These are phyloP conservation scores for Autographa gamma DNA, from an alignment of 2,888 invertebrate genomes.

Conservation along the genomic window DNA sequence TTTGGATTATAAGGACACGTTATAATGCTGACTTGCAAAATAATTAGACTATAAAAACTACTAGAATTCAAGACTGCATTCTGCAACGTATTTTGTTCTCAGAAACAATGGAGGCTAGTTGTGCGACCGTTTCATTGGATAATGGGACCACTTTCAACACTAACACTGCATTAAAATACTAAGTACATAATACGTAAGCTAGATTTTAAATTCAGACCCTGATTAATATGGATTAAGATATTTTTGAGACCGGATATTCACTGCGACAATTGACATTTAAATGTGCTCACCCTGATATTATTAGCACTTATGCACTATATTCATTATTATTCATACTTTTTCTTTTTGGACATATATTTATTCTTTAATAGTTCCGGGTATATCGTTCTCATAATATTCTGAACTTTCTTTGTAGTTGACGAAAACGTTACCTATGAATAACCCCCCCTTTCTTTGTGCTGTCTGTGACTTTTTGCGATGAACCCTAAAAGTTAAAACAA, in stretches of 20 bases:
- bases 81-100: slow-evolving; percentile 30
- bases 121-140: slow-evolving; percentile 27
- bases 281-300: slow-evolving; percentile 27
- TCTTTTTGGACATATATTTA: too few relatives aligned
- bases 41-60: slow-evolving; percentile 16
- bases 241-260: slow-evolving; percentile 11
- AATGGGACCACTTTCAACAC: slow-evolving; percentile 36
- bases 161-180: slow-evolving; percentile 35
- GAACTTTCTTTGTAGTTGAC: too few relatives aligned
- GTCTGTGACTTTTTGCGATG: too few relatives aligned
- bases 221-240: slow-evolving; percentile 15
- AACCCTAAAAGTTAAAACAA: too few relatives aligned
- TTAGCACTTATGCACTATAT: slow-evolving; percentile 24
- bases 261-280: slow-evolving; percentile 39
- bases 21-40: slow-evolving; percentile 10
- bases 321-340: too few relatives aligned
- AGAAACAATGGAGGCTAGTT: slow-evolving; percentile 26
- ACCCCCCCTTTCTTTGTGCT: too few relatives aligned
- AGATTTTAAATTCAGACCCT: slow-evolving; percentile 14
- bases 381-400: too few relatives aligned
- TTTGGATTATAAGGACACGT: slow-evolving; percentile 1
- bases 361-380: too few relatives aligned
- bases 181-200: slow-evolving; percentile 32
- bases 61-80: background rate
- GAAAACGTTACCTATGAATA: too few relatives aligned